Percentiles rank a stretch among this genome's conserved stretches.
phyloP scores from a whole-genome alignment of 2,113 vertebrate species.

The human (Homo sapiens) region GRCh38 chr7:127517001-127517500 shows the following conservation, averaged over 20 bases:
- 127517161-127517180: not conserved
- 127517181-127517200: conserved; percentile 3
- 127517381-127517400: not conserved
- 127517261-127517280: not conserved
- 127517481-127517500: not conserved
- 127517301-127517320: not conserved
- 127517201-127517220: not conserved
- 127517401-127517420: not conserved
- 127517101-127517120: not conserved
- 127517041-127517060: not conserved
- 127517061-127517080: not conserved
- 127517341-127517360: not conserved
- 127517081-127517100: not conserved
- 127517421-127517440: not conserved
- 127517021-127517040: not conserved
- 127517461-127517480: conserved; percentile 24
- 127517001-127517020: not conserved
- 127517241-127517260: not conserved
- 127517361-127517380: conserved; percentile 35
- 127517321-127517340: conserved; percentile 32
- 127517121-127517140: not conserved
- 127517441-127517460: conserved; percentile 37
- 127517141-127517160: not conserved
- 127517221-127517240: not conserved
- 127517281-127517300: not conserved